A percentile compares a stretch with the other conserved stretches of the same genome.
Evolutionary conservation across 1,140 invertebrate genomes (phyloP).

Genomic region (Ganaspis sp.): DNA sequence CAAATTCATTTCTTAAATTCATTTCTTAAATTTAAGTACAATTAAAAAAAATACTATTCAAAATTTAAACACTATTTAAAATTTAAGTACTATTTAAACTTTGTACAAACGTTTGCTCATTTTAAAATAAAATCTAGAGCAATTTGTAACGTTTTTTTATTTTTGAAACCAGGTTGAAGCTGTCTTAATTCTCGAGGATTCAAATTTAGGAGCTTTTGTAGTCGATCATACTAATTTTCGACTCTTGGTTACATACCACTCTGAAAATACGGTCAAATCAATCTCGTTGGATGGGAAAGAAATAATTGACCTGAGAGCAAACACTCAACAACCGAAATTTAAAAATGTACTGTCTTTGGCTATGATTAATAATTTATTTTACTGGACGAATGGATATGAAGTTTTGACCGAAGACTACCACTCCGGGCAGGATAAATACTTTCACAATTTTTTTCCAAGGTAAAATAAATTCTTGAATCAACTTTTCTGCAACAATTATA

Average conservation of each 20-base stretch:
- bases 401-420: slow-evolving; percentile 86
- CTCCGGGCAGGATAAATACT: slow-evolving; percentile 80
- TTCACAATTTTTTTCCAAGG: slow-evolving; percentile 83
- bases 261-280: slow-evolving; percentile 86
- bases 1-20: too few species aligned
- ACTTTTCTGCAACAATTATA: too few species aligned
- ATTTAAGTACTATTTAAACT: too few species aligned
- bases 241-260: slow-evolving; percentile 85
- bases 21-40: too few species aligned
- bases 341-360: slow-evolving; percentile 86
- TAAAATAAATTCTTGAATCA: too few species aligned
- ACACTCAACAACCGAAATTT: slow-evolving; percentile 86
- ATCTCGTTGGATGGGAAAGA: slow-evolving; percentile 89
- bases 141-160: slow-evolving; percentile 5
- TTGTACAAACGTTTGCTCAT: too few species aligned
- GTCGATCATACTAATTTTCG: slow-evolving; percentile 89
- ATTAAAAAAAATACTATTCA: too few species aligned
- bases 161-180: slow-evolving; percentile 61
- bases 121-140: too few species aligned
- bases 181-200: slow-evolving; percentile 78
- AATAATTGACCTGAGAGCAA: slow-evolving; percentile 82
- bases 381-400: slow-evolving; percentile 87
- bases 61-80: too few species aligned
- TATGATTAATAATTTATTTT: slow-evolving; percentile 85
- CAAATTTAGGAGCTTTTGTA: slow-evolving; percentile 83